Base-by-base conservation (phyloP, 1,140 invertebrate species). In the Nasonia vitripennis region DNA sequence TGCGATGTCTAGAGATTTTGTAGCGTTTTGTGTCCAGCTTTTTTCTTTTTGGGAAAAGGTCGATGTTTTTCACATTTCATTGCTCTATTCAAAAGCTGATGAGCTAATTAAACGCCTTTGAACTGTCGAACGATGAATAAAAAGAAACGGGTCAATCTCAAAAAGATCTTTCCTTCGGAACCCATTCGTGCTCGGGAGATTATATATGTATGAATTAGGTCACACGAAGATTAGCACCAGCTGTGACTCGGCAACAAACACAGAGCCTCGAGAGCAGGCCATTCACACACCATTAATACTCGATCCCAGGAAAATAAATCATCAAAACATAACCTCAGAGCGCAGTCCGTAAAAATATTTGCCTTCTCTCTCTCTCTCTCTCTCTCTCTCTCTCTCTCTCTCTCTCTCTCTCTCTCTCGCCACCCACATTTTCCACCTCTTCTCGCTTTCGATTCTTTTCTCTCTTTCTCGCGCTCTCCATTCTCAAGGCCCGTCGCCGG, bases 361-460 rank as follows among this genome's bases (percentile, higher is more conserved):
- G 14, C 27, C 34, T 12, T 79, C 31, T 48, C 27, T 62, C 78
- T 79, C 78, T 23, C 78, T 23, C 1, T 55, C 75, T n/a, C 75
- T 78, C 75, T 78, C 75, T 17, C 48, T 78, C 75, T 78, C 75
- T 17, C 48, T 79, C 31, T 48, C 27, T 62, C 78, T 79, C 78
- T 23, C 78, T 23, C 1, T 55, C 75, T n/a, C 75, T 78, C 75
- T 78, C 75, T 17, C 48, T n/a, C 14, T 4, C 48, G 14, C 17
- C 6, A 62, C 0, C 55, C 55, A 62, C 55, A 62, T 62, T 62
- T 51, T n/a, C 55, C 55, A 62, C 17, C n/a, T 62, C 74, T 48
- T 20, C 12, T 27, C 23, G 23, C 68, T 37, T 77, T 23, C 17
- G 20, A n/a, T 62, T 34, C 27, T 45, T 41, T 11, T 80, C 62